Percentiles rank a stretch among this genome's conserved stretches.
Conservation (phyloP, 2,797 vertebrate species). For the Scolopax bukidnonensis region DNA sequence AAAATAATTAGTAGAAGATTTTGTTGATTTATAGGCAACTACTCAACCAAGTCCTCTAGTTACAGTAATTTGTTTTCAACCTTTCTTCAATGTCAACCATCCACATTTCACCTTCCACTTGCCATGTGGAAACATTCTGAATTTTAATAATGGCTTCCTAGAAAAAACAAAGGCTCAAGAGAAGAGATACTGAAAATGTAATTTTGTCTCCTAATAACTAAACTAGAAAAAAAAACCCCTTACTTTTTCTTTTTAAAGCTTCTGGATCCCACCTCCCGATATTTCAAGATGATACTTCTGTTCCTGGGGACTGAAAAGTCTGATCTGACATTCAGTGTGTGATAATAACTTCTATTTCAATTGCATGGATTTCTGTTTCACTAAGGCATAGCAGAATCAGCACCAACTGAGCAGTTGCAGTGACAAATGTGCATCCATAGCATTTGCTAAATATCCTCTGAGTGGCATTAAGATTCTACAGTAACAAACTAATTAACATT, state of each 20-base stretch:
- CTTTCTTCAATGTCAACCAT: not conserved
- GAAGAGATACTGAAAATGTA: not conserved
- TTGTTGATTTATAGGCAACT: not conserved
- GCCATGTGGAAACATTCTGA: not conserved
- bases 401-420: too few relatives aligned
- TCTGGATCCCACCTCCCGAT: not conserved
- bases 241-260: not conserved
- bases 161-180: not conserved
- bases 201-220: not conserved
- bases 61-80: not conserved
- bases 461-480: too few relatives aligned
- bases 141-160: not conserved
- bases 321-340: not conserved
- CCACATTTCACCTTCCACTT: not conserved
- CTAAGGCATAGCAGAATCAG: too few relatives aligned
- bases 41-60: not conserved
- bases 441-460: too few relatives aligned
- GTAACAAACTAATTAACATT: too few relatives aligned
- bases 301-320: not conserved
- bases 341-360: not conserved
- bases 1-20: not conserved
- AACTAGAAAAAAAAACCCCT: not conserved
- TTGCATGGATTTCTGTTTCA: not conserved
- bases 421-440: too few relatives aligned
- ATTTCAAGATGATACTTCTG: not conserved